Evolutionary conservation across 2,113 vertebrate genomes (phyloP).

Genomic region (Laterallus jamaicensis): DNA sequence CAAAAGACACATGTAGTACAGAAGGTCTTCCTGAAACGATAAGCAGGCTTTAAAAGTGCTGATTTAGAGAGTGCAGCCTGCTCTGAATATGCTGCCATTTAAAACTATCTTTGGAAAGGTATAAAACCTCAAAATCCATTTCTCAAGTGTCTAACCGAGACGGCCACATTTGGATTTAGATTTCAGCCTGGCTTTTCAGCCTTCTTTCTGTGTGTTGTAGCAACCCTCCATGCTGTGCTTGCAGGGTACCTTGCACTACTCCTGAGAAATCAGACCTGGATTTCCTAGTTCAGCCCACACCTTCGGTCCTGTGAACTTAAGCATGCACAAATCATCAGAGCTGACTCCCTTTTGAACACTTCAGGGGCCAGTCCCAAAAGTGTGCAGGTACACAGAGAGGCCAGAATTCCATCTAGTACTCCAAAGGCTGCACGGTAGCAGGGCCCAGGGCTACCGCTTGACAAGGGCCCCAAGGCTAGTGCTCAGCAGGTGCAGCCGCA

Average conservation of each 20-base stretch:
- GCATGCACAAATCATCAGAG: neutral
- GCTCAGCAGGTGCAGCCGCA: neutral
- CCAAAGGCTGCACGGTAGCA: neutral
- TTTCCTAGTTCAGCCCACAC: neutral
- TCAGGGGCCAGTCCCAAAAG: neutral
- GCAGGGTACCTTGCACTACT: accelerated
- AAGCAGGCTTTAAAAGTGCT: neutral
- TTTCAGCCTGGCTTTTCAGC: neutral
- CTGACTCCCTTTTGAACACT: neutral
- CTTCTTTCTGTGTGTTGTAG: neutral
- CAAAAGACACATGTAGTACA: neutral
- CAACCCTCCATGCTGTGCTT: neutral
- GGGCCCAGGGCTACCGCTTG: neutral
- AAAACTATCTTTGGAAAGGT: neutral
- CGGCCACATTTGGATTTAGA: neutral
- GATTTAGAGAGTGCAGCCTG: neutral
- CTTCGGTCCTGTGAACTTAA: neutral
- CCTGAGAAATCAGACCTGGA: neutral
- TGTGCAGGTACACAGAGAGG: neutral
- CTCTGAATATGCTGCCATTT: neutral
- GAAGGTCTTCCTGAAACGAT: neutral
- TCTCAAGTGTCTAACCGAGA: neutral
- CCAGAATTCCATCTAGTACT: neutral
- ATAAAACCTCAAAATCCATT: neutral
- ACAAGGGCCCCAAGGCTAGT: neutral